Evolutionary conservation across 2,888 invertebrate species (phyloP).

Genomic region (Rapana venosa): DNA sequence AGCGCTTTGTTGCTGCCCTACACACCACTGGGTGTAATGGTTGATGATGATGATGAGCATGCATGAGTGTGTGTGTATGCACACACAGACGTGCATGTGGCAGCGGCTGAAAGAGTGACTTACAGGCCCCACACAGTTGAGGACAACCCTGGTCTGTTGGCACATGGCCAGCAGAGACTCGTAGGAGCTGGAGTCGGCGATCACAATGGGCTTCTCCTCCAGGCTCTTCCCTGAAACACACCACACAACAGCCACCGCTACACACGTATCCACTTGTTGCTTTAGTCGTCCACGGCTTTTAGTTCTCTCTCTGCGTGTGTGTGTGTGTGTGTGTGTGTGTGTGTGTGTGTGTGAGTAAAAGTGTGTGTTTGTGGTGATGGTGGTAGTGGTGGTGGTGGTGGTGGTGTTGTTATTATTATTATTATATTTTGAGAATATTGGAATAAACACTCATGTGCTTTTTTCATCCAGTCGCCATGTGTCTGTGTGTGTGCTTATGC

Average conservation of each 20-base stretch:
- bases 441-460: too few species aligned
- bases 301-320: not conserved
- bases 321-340: not conserved
- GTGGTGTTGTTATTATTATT: too few species aligned
- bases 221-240: constrained; percentile 82
- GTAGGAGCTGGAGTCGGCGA: constrained; percentile 88
- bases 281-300: not conserved
- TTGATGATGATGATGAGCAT: not conserved
- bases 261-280: not conserved
- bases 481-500: not conserved
- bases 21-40: too few species aligned
- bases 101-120: constrained; percentile 55
- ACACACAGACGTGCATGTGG: not conserved
- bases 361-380: not conserved
- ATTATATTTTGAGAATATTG: too few species aligned
- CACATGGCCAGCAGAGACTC: constrained; percentile 90
- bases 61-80: not conserved
- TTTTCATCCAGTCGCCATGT: too few species aligned
- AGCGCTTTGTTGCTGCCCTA: too few species aligned
- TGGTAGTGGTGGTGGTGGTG: too few species aligned
- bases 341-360: not conserved
- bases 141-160: constrained; percentile 86
- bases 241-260: not conserved
- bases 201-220: constrained; percentile 84
- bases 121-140: constrained; percentile 95